phyloP scores from a whole-genome alignment of 2,888 invertebrate species.

The Aleiodes testaceus region DNA sequence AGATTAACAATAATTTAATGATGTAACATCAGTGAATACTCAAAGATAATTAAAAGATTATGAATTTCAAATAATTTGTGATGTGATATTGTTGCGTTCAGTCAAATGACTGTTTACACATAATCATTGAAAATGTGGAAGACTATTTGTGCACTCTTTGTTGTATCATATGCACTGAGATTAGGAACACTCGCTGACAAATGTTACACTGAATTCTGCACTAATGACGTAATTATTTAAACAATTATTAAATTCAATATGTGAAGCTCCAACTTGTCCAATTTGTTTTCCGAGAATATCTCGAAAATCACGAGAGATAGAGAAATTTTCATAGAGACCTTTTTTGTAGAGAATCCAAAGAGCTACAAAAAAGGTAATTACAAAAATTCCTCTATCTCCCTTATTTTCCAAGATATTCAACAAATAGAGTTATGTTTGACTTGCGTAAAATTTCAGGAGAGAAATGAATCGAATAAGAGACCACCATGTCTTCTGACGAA shows the following conservation, averaged over 20 bases:
- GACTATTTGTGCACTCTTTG: conserved; percentile 8
- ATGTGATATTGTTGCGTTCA: no score
- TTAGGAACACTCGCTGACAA: conserved; percentile 44
- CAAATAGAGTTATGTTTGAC: background rate
- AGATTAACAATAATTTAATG: no score
- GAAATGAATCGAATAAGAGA: conserved; percentile 27
- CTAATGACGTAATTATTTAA: conserved; percentile 56
- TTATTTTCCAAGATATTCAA: background rate
- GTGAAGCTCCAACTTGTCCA: background rate
- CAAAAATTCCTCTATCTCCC: background rate
- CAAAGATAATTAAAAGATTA: no score
- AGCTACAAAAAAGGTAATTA: no score
- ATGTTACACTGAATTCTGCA: conserved; percentile 65
- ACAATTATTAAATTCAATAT: background rate
- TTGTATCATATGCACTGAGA: background rate
- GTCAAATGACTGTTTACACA: conserved; percentile 3
- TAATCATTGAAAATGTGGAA: conserved; percentile 21
- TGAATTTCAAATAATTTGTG: no score
- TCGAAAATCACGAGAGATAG: background rate
- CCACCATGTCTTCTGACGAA: conserved; percentile 57
- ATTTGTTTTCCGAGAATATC: conserved; percentile 2
- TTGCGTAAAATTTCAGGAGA: conserved; percentile 8
- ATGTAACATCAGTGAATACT: no score
- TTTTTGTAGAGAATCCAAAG: background rate
- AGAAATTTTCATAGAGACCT: background rate